Conservation (phyloP, 2,797 vertebrate species). For the Capromys pilorides region DNA sequence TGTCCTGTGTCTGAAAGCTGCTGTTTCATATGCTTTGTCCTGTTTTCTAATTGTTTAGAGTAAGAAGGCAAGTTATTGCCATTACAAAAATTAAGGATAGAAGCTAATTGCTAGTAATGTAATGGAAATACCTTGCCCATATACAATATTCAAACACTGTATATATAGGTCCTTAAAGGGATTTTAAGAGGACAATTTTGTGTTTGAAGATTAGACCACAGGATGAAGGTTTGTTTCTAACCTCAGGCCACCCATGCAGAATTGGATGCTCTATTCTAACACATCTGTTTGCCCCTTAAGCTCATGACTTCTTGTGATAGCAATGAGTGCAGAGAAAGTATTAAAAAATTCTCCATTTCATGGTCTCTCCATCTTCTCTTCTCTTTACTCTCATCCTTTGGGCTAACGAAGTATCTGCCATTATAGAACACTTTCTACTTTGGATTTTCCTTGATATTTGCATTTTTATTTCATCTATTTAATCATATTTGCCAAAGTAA, state of each 20-base stretch:
- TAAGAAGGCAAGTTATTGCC: not conserved
- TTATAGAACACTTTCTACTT: not conserved
- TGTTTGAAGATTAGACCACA: not conserved
- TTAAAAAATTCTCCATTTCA: not conserved
- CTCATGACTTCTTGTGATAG: not conserved
- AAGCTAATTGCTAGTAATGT: constrained; percentile 12
- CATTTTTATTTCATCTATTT: constrained; percentile 35
- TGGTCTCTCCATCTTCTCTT: not conserved
- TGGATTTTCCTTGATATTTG: not conserved
- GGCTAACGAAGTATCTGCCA: not conserved
- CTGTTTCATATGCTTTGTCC: not conserved
- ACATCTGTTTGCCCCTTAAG: not conserved
- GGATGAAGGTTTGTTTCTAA: not conserved
- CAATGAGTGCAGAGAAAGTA: not conserved
- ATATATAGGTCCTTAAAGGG: not conserved
- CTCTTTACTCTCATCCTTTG: constrained; percentile 28
- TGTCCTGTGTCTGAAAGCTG: not conserved
- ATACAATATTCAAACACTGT: constrained; percentile 1
- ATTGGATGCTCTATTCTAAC: not conserved
- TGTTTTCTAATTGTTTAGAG: constrained; percentile 29
- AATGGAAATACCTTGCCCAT: not conserved
- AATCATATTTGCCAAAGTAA: not conserved
- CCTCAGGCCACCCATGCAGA: not conserved
- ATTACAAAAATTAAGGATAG: not conserved
- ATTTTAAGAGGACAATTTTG: constrained; percentile 30